Percentiles rank a stretch among this genome's conserved stretches.
Evolutionary conservation across 1,140 invertebrate species (phyloP).

Genomic region (Macrobrachium nipponense): DNA sequence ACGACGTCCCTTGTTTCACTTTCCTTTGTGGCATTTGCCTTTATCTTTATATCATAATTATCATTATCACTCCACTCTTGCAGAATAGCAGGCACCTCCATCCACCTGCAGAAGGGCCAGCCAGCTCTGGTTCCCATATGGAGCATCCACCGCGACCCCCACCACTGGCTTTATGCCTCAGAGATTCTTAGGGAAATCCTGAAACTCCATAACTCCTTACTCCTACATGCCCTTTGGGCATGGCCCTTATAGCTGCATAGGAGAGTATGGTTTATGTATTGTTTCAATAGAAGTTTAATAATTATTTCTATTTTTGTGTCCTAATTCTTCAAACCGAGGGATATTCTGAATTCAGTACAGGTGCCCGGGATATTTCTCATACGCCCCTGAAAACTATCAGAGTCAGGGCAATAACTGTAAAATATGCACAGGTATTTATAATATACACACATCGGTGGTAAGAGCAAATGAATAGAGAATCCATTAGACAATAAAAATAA

Average conservation of each 20-base stretch:
- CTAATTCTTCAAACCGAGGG: too few species aligned
- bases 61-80: background rate
- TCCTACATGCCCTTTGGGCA: conserved; percentile 76
- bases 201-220: conserved; percentile 66
- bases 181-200: conserved; percentile 77
- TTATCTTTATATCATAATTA: too few species aligned
- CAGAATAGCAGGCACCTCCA: conserved; percentile 1
- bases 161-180: conserved; percentile 76
- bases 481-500: too few species aligned
- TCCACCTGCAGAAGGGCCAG: conserved; percentile 48
- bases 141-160: conserved; percentile 74
- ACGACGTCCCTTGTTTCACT: too few species aligned
- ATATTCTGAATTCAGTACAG: too few species aligned
- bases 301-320: background rate
- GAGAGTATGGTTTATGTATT: conserved; percentile 66
- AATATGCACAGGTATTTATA: background rate
- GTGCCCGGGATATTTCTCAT: too few species aligned
- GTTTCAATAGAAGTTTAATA: background rate
- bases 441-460: background rate
- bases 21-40: too few species aligned
- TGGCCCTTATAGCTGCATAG: conserved; percentile 76
- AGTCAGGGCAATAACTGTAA: background rate
- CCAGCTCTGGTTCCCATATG: conserved; percentile 54
- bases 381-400: too few species aligned
- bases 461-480: too few species aligned